These are phyloP conservation scores for Cryptus viduatorius DNA, from an alignment of 2,888 invertebrate genomes.

Conservation along the genomic window DNA sequence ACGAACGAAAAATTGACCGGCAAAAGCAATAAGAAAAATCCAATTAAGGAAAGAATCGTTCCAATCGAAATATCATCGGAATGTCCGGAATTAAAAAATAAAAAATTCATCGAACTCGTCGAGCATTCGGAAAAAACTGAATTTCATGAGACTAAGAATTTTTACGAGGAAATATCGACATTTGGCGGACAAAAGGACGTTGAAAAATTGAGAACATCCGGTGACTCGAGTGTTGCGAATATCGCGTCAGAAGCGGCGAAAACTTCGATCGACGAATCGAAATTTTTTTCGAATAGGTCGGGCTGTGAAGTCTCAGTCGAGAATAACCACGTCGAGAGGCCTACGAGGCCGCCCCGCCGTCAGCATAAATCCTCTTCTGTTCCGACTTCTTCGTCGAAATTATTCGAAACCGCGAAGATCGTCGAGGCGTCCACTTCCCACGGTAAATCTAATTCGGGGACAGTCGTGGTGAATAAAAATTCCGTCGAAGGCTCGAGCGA, in stretches of 20 bases:
- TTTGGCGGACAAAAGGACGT: conserved; percentile 38
- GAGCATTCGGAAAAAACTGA: conserved; percentile 29
- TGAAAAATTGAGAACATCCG: conserved; percentile 7
- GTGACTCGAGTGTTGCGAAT: conserved; percentile 39
- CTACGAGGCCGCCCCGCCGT: conserved; percentile 47
- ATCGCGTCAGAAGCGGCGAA: conserved; percentile 18
- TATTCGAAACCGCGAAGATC: conserved; percentile 51
- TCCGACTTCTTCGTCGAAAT: conserved; percentile 44
- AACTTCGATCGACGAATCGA: conserved; percentile 54
- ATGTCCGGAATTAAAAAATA: not conserved
- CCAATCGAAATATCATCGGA: conserved; percentile 37
- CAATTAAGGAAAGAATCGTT: conserved; percentile 18
- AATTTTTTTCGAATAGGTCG: conserved; percentile 41
- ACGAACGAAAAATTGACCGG: conserved; percentile 32
- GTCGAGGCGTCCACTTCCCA: conserved; percentile 50
- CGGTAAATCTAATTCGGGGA: conserved; percentile 65
- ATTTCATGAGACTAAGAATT: conserved; percentile 40
- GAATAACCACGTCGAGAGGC: conserved; percentile 66
- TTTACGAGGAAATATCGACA: conserved; percentile 38
- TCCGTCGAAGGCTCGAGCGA: conserved; percentile 35
- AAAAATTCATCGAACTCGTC: not conserved
- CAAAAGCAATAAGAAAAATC: conserved; percentile 7
- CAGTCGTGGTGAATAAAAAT: conserved; percentile 59
- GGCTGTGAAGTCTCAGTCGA: conserved; percentile 64
- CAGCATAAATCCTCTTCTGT: conserved; percentile 41